Evolutionary conservation across 2,888 invertebrate genomes (phyloP), one percentile per base, ranked within the genome.

Genomic region (Portevinia maculata): DNA sequence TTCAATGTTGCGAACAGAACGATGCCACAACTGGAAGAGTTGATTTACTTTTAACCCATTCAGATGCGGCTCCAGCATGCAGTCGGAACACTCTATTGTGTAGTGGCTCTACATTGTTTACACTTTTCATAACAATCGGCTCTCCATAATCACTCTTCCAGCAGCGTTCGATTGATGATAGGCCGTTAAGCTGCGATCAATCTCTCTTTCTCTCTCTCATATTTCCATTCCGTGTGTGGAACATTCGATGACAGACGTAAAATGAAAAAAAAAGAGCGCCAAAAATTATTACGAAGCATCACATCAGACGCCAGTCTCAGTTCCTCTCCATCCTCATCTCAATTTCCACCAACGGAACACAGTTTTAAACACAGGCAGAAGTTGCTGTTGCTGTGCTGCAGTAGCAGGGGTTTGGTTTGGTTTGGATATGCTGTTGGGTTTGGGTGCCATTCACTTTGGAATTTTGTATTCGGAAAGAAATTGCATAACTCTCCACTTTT

Each of bases 381-480:
- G 11, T 15, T n/a, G 21, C 57, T 19, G 13, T 28, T 28, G 30
- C 32, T 7, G 9, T 34, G 34, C 50, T 17, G 39, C 57, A 69
- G 30, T 44, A n/a, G 53, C 24, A 24, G 24, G 2, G 11, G 32
- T 34, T 52, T 44, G 4, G 30, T 5, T 19, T 24, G 11, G 32
- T 34, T 52, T 44, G 4, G 30, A 9, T 19, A 9, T 39, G 44
- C 9, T 17, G 6, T 8, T 50, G 30, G 24, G 24, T 50, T 34
- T 9, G 50, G 50, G 8, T 64, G 41, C 57, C 67, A 67, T 75
- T 75, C 75, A 75, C 75, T 75, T 75, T 75, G 75, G 60, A 67
- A 75, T 75, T 75, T 75, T 67, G 24, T 39, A 13, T 15, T 39
- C 75, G 28, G 65, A 75, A 24, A 24, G 24, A 5, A 24, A 67